phyloP scores from a whole-genome alignment of 2,113 vertebrate species.

The Fukomys damarensis region DNA sequence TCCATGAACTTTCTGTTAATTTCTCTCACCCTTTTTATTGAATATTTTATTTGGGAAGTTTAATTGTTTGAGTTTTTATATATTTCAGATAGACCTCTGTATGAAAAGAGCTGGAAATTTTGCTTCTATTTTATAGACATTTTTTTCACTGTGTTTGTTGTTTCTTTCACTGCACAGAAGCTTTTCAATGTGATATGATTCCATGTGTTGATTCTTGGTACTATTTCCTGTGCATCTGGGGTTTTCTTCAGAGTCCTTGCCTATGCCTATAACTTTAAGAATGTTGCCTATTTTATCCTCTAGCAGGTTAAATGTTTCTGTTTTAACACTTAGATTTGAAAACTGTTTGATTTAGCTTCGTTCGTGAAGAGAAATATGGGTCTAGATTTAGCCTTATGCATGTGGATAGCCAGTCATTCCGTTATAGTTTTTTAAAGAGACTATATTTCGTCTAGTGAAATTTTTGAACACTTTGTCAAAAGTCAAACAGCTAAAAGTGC shows the following conservation, averaged over 20 bases:
- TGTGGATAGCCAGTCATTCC: not conserved
- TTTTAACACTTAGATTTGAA: not conserved
- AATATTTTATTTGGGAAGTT: not conserved
- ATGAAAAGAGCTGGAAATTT: not conserved
- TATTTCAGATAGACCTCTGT: not conserved
- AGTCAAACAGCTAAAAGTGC: not conserved
- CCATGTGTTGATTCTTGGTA: not conserved
- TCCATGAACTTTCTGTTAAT: not conserved
- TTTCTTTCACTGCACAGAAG: not conserved
- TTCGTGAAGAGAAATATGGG: not conserved
- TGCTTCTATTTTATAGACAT: not conserved
- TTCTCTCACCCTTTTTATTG: not conserved
- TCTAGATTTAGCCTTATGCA: not conserved
- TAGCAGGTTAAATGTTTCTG: not conserved
- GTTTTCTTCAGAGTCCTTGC: too few relatives aligned
- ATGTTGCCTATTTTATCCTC: not conserved
- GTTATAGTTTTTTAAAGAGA: not conserved
- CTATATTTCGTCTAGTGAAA: not conserved
- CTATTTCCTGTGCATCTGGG: not conserved
- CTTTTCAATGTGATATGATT: not conserved
- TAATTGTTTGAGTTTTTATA: not conserved
- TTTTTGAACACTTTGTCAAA: not conserved
- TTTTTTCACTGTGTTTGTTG: not conserved
- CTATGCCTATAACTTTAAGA: not conserved
- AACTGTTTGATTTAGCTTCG: not conserved